Percentiles rank a stretch among this genome's conserved stretches.
These are phyloP conservation scores for Microctenopoma steveboyesi DNA, from an alignment of 2,797 vertebrate species.

Conservation along the genomic window DNA sequence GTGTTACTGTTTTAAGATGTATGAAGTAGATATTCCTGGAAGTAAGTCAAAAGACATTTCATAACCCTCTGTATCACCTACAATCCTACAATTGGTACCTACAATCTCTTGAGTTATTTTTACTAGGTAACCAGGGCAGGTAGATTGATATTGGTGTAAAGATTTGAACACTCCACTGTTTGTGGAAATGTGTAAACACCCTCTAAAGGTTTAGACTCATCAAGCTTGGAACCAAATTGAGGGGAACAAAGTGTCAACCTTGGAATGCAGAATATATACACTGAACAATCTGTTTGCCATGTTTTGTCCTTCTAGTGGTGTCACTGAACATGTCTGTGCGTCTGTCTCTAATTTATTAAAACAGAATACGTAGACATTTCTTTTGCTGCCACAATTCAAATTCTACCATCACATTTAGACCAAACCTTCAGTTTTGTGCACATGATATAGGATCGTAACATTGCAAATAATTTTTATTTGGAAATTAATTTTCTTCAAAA, in stretches of 20 bases:
- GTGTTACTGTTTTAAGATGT: not conserved
- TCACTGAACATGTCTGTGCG: not conserved
- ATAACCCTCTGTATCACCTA: not conserved
- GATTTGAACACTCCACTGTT: conserved; percentile 33
- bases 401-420: not conserved
- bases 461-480: not conserved
- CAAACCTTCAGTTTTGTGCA: not conserved
- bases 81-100: not conserved
- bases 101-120: conserved; percentile 2
- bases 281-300: not conserved
- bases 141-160: conserved; percentile 46
- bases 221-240: conserved; percentile 11
- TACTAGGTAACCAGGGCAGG: conserved; percentile 5
- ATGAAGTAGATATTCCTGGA: not conserved
- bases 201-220: conserved; percentile 21
- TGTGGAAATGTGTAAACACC: conserved; percentile 53
- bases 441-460: not conserved
- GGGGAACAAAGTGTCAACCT: conserved; percentile 18
- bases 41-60: not conserved
- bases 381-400: no score
- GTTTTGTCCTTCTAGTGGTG: conserved; percentile 6
- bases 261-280: conserved; percentile 9
- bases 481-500: not conserved
- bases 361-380: not conserved
- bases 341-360: not conserved